phyloP scores from a whole-genome alignment of 2,113 vertebrate genomes.

The Bos taurus region DNA sequence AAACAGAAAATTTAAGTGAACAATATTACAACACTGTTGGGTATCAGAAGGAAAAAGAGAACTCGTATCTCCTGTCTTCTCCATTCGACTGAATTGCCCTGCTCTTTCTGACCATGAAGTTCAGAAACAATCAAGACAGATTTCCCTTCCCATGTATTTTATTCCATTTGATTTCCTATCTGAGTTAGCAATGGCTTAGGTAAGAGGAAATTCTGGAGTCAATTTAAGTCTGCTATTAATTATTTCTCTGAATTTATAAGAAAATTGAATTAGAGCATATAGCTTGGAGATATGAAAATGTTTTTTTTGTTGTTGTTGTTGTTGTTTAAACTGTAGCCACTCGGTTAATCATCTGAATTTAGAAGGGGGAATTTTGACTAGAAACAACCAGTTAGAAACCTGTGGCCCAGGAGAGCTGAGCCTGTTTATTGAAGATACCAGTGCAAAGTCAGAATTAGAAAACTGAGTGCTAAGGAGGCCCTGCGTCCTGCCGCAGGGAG shows the following conservation, averaged over 20 bases:
- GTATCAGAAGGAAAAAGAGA: not conserved
- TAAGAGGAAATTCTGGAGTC: not conserved
- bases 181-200: not conserved
- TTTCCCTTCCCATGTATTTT: not conserved
- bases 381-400: not conserved
- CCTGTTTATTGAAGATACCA: conserved; percentile 29
- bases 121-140: not conserved
- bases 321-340: not conserved
- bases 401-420: not conserved
- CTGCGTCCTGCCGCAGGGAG: conserved; percentile 35
- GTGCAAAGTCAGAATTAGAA: not conserved
- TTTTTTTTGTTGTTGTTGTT: not conserved
- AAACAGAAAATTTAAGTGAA: not conserved
- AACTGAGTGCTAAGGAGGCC: conserved; percentile 39
- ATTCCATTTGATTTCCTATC: not conserved
- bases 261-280: not conserved
- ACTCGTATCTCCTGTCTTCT: not conserved
- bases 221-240: conserved; percentile 24
- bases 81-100: not conserved
- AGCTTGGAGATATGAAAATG: not conserved
- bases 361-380: not conserved
- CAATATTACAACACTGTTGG: not conserved
- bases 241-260: conserved; percentile 5
- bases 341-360: not conserved
- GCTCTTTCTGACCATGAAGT: not conserved